Conservation (phyloP, 2,113 vertebrate species). For the Ariopsis seemanni region DNA sequence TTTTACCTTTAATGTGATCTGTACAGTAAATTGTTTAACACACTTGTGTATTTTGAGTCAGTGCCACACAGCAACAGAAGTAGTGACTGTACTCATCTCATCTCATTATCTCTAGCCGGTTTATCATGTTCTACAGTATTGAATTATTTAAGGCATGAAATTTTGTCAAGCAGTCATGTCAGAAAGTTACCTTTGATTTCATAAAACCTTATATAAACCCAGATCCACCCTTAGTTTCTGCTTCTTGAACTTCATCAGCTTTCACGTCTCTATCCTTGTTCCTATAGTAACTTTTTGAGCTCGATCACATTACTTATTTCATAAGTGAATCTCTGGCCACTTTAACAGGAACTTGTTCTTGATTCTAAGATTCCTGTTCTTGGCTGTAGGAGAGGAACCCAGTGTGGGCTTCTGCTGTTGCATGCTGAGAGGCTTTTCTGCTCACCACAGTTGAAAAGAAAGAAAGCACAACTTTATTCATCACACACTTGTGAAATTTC, state of each 20-base stretch:
- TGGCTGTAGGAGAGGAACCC: no score
- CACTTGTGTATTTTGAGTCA: background rate
- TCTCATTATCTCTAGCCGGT: no score
- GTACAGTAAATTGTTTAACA: background rate
- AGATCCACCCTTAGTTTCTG: background rate
- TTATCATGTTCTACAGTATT: no score
- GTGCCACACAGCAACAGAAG: background rate
- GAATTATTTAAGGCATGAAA: background rate
- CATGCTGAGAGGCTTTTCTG: no score
- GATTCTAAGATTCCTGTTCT: no score
- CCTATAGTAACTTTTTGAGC: background rate
- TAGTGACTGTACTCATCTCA: background rate
- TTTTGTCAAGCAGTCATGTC: background rate
- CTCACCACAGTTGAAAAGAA: no score
- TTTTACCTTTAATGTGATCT: background rate
- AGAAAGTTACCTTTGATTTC: background rate
- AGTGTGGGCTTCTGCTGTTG: no score
- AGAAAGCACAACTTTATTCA: no score
- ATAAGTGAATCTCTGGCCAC: background rate
- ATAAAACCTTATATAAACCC: no score
- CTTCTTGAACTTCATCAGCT: background rate
- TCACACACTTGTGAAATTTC: no score
- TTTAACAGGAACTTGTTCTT: no score
- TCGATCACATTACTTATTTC: background rate
- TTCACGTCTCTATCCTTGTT: background rate